Base-by-base conservation (phyloP, 1,140 invertebrate genomes). In the Propsilocerus akamusi region DNA sequence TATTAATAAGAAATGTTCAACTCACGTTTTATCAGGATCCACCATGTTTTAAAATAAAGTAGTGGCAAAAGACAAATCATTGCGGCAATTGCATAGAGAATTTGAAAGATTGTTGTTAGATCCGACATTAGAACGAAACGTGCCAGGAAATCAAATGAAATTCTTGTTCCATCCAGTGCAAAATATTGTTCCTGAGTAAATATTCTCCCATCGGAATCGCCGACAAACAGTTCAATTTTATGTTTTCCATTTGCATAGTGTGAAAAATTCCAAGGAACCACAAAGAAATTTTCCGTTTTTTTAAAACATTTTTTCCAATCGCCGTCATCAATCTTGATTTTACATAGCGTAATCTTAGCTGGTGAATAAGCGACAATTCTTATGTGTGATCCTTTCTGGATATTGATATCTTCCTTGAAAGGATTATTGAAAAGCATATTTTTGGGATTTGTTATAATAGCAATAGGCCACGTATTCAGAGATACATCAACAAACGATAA, bases 381-480 rank as follows among this genome's bases (percentile, higher is more conserved):
- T 59, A 93, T 80, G 67, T 91, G 83, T 32, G 88, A 92, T 51
- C 75, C 66, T 51, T 60, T 57, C 28, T 88, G 77, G 52, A 76
- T 68, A 50, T 79, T 59, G 26, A 80, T 53, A 32, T 86, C 83
- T 67, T 93, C 88, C 61, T 79, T 78, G 6, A 68, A 63, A 8
- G 81, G 79, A 66, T 89, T 77, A 14, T 69, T 56, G 64, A 80
- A 88, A 49, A 78, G 63, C 37, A 81, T 78, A 69, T 88, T 73
- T 68, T 93, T 94, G 37, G 91, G 90, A 73, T 93, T 94, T 25
- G 89, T 92, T 7, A 94, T 73, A 53, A 94, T 63, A 37, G 83
- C 72, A 11, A 91, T 67, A 20, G 90, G 90, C 86, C 86, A 93
- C 32, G 75, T 68, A 51, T 76, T 70, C 60, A 88, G 77, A 51